phyloP scores from a whole-genome alignment of 2,797 vertebrate species.

The Malurus splendens region DNA sequence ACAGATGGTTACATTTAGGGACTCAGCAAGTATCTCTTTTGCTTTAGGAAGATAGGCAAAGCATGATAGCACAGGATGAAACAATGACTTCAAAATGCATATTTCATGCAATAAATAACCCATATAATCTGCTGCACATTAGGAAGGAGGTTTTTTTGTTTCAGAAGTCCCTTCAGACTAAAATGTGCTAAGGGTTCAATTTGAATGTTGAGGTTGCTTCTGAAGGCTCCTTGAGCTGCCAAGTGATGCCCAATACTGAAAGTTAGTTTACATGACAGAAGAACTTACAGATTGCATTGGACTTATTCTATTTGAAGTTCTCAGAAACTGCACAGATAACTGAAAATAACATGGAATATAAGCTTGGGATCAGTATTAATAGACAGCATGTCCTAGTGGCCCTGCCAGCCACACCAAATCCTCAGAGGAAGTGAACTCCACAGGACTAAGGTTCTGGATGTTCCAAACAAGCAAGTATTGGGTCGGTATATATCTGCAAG shows the following conservation, averaged over 20 bases:
- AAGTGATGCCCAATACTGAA: neutral
- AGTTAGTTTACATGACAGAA: neutral
- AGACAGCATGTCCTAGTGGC: neutral
- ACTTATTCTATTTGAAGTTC: neutral
- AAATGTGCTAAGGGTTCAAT: accelerated
- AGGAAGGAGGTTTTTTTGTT: neutral
- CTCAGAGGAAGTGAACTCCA: neutral
- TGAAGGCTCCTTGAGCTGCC: neutral
- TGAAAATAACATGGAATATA: neutral
- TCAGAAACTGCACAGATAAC: neutral
- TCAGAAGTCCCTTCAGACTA: neutral
- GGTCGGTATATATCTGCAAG: neutral
- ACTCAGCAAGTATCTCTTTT: neutral
- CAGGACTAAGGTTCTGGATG: neutral
- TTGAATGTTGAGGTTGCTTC: neutral
- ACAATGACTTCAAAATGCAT: neutral
- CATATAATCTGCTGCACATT: neutral
- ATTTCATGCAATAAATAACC: neutral
- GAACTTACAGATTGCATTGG: neutral
- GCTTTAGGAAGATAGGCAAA: neutral
- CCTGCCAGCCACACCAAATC: accelerated
- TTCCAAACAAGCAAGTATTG: neutral
- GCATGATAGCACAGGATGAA: neutral
- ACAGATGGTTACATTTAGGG: neutral
- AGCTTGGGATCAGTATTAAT: neutral